A percentile compares a stretch with the other conserved stretches of the same genome.
Evolutionary conservation across 2,888 invertebrate species (phyloP).

Genomic region (Saturnia pavonia): DNA sequence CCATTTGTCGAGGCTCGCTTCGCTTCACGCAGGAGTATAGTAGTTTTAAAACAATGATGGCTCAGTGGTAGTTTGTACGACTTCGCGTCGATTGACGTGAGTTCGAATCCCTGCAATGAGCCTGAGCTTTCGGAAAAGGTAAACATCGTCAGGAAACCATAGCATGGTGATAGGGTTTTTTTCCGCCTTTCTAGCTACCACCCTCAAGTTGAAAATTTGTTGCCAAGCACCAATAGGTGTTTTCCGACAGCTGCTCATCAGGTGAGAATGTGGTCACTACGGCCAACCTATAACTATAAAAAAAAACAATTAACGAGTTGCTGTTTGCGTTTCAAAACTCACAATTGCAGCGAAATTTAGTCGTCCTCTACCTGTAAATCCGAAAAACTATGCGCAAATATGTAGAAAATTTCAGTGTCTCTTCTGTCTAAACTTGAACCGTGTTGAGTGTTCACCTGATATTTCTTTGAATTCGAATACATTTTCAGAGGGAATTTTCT

Average conservation of each 20-base stretch:
- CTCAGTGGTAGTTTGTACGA: no score
- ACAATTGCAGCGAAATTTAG: slow-evolving; percentile 18
- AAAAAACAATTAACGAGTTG: slow-evolving; percentile 1
- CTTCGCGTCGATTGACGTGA: no score
- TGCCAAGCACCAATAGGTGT: no score
- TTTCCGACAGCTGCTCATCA: no score
- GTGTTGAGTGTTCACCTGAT: not conserved
- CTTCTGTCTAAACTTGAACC: slow-evolving; percentile 3
- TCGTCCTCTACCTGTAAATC: slow-evolving; percentile 17
- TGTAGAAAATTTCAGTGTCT: slow-evolving; percentile 14
- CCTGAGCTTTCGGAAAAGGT: not conserved
- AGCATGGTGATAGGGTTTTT: no score
- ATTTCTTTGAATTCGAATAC: not conserved
- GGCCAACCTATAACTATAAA: no score
- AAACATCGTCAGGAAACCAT: no score
- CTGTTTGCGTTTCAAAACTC: slow-evolving; percentile 13
- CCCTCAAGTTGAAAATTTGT: no score
- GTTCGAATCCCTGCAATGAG: no score
- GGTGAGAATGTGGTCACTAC: no score
- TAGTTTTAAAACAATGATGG: no score
- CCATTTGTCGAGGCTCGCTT: not conserved
- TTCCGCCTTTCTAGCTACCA: no score
- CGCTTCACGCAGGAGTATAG: not conserved
- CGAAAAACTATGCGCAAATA: slow-evolving; percentile 22
- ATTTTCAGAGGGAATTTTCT: not conserved